Base-by-base conservation (phyloP, 2,113 vertebrate genomes). In the Lucifuga dentata region DNA sequence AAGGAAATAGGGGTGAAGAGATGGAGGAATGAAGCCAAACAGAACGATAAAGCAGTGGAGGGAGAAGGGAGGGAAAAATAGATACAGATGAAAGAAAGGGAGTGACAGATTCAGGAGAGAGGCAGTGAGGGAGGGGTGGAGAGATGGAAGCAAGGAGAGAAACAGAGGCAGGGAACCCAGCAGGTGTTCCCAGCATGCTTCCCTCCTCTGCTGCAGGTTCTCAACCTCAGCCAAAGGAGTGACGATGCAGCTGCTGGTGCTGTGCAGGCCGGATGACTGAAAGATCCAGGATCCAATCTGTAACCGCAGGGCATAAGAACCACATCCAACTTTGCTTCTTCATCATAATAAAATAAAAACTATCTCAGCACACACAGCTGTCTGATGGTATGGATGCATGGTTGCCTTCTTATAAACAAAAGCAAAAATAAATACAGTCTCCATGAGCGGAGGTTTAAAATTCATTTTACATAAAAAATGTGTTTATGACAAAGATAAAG, bases 71-170 rank as follows among this genome's bases (percentile, higher is more conserved):
- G 67, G 64, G 74, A 63, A 61, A 59, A 76, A 68, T 68, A 78
- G 81, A 86, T 74, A 68, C 65, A 86, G 84, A 88, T 88, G 76
- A 86, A 86, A 86, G 86, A 79, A 68, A 36, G 55, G 67, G 63
- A 73, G 67, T 85, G 86, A 88, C 86, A 88, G 84, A 81, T 84
- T 83, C 73, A 71, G 77, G 70, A 68, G 74, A 41, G 64, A 45
- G 53, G 81, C 21, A 61, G 55, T 12, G 23, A 68, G 61, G 76
- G 53, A 68, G 64, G 68, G 64, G 75, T 29, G 62, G 56, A 59
- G 65, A 68, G 77, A 88, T 78, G 61, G 72, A 80, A 75, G 73
- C 64, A 33, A 62, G 65, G 61, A 52, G 49, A 76, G 69, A 63
- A 81, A 73, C 19, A 45, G 73, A 84, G 75, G 75, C 86, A 81